Evolutionary conservation across 2,888 invertebrate genomes (phyloP), one percentile per base, ranked within the genome.

Genomic region (Dioctria rufipes): DNA sequence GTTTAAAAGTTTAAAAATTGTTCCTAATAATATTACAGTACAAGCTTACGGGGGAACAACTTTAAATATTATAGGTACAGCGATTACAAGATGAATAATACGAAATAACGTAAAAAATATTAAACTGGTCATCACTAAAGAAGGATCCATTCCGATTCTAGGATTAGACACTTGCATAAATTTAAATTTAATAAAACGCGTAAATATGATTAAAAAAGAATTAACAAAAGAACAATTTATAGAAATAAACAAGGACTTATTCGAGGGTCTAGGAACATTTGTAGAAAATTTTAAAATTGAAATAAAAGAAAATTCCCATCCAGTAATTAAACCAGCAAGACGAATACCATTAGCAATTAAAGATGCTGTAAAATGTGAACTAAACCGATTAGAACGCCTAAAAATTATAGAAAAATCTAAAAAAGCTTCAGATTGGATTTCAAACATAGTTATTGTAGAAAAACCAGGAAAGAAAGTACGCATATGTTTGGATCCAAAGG

Each of bases 351-450:
- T 46, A 40, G n/a, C 13, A 11, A 9, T n/a, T n/a, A 3, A 13
- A n/a, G 71, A n/a, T 4, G 43, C 3, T 1, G 25, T 25, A 3
- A 42, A 51, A 3, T 39, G n/a, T 4, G n/a, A 60, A 9, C 66
- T 79, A 13, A 9, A 40, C 9, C 66, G 66, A 71, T 43, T 80
- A n/a, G 80, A 63, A 5, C 39, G 39, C 8, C 71, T 71, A 6
- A 82, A 3, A 81, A 84, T 65, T 81, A 82, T 60, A 60, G 60
- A 25, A 25, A 25, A 25, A 25, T 25, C 25, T 25, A 25, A 25
- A 25, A 25, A 25, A 25, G 25, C 2, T 1, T n/a, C n/a, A n/a
- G n/a, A 80, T 42, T 0, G 83, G 78, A 42, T n/a, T n/a, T n/a
- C n/a, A n/a, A n/a, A n/a, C n/a, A n/a, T n/a, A n/a, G n/a, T n/a